These are phyloP conservation scores for Coreius guichenoti DNA, from an alignment of 2,797 vertebrate genomes.

Conservation along the genomic window DNA sequence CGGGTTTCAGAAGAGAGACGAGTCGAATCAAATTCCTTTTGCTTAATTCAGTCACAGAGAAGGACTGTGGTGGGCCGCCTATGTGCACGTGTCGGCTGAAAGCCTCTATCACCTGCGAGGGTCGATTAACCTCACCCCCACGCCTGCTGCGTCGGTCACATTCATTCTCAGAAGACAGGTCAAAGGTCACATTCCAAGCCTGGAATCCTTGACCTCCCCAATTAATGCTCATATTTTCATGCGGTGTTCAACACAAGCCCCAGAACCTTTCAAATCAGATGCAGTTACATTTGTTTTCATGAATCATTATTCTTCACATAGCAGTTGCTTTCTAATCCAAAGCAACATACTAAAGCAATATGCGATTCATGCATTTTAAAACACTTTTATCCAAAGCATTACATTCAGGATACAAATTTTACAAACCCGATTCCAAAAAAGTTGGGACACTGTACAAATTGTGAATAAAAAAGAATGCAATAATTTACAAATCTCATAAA, in stretches of 20 bases:
- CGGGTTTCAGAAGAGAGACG: constrained; percentile 34
- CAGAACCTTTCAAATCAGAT: background rate
- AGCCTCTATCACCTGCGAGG: constrained; percentile 21
- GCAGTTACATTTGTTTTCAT: constrained; percentile 6
- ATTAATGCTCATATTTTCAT: constrained; percentile 18
- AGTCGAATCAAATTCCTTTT: constrained; percentile 47
- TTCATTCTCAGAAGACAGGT: constrained; percentile 46
- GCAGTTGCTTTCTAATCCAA: background rate
- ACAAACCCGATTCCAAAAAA: no score
- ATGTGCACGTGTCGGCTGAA: constrained; percentile 34
- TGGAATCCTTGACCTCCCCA: background rate
- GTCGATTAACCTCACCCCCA: constrained; percentile 40
- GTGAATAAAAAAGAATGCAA: no score
- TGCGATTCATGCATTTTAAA: background rate
- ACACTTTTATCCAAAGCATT: background rate
- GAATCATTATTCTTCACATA: background rate
- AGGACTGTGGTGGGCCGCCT: constrained; percentile 38
- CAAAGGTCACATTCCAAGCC: constrained; percentile 55
- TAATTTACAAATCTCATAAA: no score
- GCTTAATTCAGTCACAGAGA: constrained; percentile 53
- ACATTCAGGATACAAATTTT: background rate
- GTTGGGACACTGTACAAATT: no score
- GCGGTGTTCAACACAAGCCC: background rate
- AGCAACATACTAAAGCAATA: background rate
- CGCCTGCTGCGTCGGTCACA: constrained; percentile 9